Conservation (phyloP, 2,797 vertebrate genomes). For the Odontamblyopus lacepedii region DNA sequence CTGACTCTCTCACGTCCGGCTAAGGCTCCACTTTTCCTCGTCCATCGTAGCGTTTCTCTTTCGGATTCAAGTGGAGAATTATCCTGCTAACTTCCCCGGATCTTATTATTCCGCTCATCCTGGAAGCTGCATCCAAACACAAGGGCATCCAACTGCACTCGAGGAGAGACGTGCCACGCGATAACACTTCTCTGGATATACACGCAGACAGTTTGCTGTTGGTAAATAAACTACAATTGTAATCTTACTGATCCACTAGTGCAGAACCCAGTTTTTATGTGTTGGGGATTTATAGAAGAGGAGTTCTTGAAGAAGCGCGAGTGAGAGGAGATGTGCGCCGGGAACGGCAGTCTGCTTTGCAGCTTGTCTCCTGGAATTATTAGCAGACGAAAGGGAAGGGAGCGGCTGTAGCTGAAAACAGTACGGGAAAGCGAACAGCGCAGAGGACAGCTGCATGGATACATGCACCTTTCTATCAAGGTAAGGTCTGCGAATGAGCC, state of each 20-base stretch:
- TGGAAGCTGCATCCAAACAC: conserved; percentile 1
- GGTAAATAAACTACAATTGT: conserved; percentile 51
- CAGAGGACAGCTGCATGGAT: conserved; percentile 48
- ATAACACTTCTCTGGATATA: conserved; percentile 48
- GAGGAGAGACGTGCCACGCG: conserved; percentile 38
- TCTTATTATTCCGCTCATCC: neutral
- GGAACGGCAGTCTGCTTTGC: conserved; percentile 44
- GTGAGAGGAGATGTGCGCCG: conserved; percentile 52
- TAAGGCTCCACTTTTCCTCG: conserved; percentile 9
- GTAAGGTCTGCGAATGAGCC: conserved; percentile 45
- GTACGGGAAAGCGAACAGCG: conserved; percentile 10
- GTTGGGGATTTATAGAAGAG: conserved; percentile 24
- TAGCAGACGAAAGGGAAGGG: conserved; percentile 62
- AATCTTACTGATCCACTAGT: conserved; percentile 38
- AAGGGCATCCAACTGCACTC: conserved; percentile 43
- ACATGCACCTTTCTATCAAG: conserved; percentile 43
- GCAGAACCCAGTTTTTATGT: conserved; percentile 43
- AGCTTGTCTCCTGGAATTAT: conserved; percentile 58
- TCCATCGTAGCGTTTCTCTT: conserved; percentile 40
- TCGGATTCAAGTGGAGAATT: conserved; percentile 14
- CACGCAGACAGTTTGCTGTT: conserved; percentile 11
- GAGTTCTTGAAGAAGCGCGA: conserved; percentile 25
- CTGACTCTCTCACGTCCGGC: conserved; percentile 31
- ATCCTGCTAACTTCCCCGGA: neutral
- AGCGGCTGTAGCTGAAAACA: conserved; percentile 59